Evolutionary conservation across 1,140 invertebrate species (phyloP).

Genomic region (Panulirus ornatus): DNA sequence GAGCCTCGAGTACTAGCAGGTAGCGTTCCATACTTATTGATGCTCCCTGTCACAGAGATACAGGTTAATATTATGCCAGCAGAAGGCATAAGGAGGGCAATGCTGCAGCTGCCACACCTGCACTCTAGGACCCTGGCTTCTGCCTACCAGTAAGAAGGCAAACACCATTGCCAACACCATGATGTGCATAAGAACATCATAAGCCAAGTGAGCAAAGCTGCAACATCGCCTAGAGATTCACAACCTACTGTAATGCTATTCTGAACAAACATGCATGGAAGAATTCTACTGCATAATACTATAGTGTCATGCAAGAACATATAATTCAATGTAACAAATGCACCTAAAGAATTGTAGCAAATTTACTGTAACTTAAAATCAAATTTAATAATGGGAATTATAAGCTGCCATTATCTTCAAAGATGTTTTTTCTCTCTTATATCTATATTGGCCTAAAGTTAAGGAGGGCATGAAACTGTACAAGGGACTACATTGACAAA

Average conservation of each 20-base stretch:
- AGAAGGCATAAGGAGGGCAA: not conserved
- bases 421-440: not conserved
- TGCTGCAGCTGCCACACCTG: constrained; percentile 37
- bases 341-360: constrained; percentile 2
- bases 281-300: constrained; percentile 44
- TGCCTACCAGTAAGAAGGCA: constrained; percentile 26
- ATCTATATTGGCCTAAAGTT: not conserved
- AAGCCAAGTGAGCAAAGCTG: constrained; percentile 31
- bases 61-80: not conserved
- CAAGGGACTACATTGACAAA: constrained; percentile 11
- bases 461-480: not conserved
- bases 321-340: constrained; percentile 31
- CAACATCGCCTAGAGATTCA: constrained; percentile 30
- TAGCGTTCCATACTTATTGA: constrained; percentile 60
- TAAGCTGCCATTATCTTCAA: not conserved
- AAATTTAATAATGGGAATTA: not conserved
- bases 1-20: constrained; percentile 62
- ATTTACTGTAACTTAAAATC: not conserved
- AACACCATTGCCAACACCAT: constrained; percentile 21
- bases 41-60: constrained; percentile 44
- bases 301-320: constrained; percentile 23
- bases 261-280: constrained; percentile 45
- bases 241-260: constrained; percentile 23
- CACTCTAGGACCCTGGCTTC: constrained; percentile 11
- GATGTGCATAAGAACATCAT: not conserved